A percentile compares a stretch with the other conserved stretches of the same genome.
Conservation (phyloP, 2,888 invertebrate species). For the Caenorhabditis sinica region DNA sequence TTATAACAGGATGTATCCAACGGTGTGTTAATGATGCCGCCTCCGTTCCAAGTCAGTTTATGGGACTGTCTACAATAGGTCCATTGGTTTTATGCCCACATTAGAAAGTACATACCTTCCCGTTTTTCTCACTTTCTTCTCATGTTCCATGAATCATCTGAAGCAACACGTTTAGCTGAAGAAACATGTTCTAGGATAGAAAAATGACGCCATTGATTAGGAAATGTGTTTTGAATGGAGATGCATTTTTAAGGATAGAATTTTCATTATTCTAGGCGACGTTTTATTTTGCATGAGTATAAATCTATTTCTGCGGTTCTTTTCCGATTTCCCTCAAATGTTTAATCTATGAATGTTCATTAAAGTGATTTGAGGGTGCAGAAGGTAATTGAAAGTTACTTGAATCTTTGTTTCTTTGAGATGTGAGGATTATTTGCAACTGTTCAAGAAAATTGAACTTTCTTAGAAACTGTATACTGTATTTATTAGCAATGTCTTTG, state of each 20-base stretch:
- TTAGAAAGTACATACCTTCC: conserved; percentile 29
- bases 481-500: too few relatives aligned
- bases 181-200: conserved; percentile 38
- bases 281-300: too few relatives aligned
- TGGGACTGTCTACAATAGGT: conserved; percentile 18
- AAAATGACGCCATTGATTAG: conserved; percentile 31
- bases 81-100: conserved; percentile 1
- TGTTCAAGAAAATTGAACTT: too few relatives aligned
- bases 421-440: too few relatives aligned
- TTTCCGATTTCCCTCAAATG: too few relatives aligned
- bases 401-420: too few relatives aligned
- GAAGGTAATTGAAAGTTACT: too few relatives aligned
- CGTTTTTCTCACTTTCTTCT: conserved; percentile 24
- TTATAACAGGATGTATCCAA: conserved; percentile 49
- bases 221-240: conserved; percentile 25
- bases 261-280: not conserved
- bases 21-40: conserved; percentile 63
- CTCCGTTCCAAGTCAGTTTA: conserved; percentile 26
- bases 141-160: conserved; percentile 45
- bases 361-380: too few relatives aligned
- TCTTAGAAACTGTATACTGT: too few relatives aligned
- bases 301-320: too few relatives aligned
- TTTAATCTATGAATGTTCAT: too few relatives aligned
- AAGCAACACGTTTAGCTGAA: conserved; percentile 44
- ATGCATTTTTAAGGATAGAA: not conserved